Base-by-base conservation (phyloP, 2,113 vertebrate genomes). In the Onychostruthus taczanowskii region DNA sequence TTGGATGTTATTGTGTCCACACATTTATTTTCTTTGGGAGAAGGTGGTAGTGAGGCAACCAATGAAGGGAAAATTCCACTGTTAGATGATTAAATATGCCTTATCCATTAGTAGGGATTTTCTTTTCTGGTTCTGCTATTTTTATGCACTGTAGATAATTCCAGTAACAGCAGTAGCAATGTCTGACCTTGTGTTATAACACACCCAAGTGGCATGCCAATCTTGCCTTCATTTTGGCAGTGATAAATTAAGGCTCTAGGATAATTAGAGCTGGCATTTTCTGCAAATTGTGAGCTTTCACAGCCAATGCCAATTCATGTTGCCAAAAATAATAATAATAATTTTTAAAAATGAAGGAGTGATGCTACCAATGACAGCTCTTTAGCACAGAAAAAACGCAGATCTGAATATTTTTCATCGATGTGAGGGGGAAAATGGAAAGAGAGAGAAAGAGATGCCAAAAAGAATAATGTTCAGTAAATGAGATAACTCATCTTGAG, bases 191-290 rank as follows among this genome's bases (percentile, higher is more conserved):
- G 73, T 53, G 44, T 75, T 84, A n/a, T 87, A 89, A 84, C 91
- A 87, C 24, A 90, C 41, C 23, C 64, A 91, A 84, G 49, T 86
- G 47, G 52, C 49, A 92, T 89, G 80, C 87, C 94, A 95, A 47
- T 94, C 76, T 87, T 92, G 64, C 61, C 39, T 84, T 87, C 37
- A 27, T 92, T 96, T 87, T 95, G 91, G 77, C 80, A 84, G 47
- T 84, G 47, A 30, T 62, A 84, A 84, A 62, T 91, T 89, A 81
- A 86, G 76, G 16, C 31, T 81, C 46, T 89, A 24, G 37, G 59
- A 74, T 91, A 93, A 96, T 93, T 91, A 91, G 47, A 81, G 46
- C 39, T 94, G 81, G 39, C 84, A 84, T 96, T 94, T 87, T 92
- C 52, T 84, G 77, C 55, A 86, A 90, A 87, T 81, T 83, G 46